These are phyloP conservation scores for Nyctereutes procyonoides DNA, from an alignment of 2,113 vertebrate species.

Conservation along the genomic window DNA sequence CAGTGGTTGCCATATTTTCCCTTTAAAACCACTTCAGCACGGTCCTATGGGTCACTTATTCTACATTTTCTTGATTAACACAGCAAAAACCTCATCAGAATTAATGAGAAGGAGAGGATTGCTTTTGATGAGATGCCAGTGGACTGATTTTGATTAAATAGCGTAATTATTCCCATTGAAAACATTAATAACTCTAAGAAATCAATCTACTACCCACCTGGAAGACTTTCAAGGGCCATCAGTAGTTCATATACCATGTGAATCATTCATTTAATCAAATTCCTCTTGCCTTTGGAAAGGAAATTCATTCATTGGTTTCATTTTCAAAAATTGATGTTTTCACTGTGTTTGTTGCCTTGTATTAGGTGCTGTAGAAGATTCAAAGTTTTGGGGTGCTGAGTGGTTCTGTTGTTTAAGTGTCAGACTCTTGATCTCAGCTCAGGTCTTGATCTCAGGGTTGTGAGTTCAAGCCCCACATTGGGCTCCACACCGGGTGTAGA, in stretches of 20 bases:
- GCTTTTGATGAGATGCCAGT: slow-evolving; percentile 61
- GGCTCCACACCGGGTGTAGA: neutral
- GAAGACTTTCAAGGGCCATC: slow-evolving; percentile 40
- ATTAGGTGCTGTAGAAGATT: neutral
- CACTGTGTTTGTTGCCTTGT: slow-evolving; percentile 39
- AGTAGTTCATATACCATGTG: slow-evolving; percentile 32
- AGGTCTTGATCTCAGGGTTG: neutral
- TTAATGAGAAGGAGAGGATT: slow-evolving; percentile 63
- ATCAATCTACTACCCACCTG: slow-evolving; percentile 34
- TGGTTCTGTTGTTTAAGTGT: neutral
- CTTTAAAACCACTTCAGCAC: slow-evolving; percentile 50
- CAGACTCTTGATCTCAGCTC: neutral
- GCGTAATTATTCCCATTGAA: slow-evolving; percentile 63
- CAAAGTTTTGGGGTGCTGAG: neutral
- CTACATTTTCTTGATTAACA: slow-evolving; percentile 65
- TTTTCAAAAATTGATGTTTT: slow-evolving; percentile 24
- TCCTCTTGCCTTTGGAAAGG: slow-evolving; percentile 49
- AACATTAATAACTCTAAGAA: slow-evolving; percentile 55
- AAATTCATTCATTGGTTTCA: slow-evolving; percentile 50
- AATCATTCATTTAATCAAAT: slow-evolving; percentile 2
- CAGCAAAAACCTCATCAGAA: slow-evolving; percentile 55
- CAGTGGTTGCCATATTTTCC: slow-evolving; percentile 38
- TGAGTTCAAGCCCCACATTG: neutral
- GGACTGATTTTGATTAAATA: slow-evolving; percentile 63
- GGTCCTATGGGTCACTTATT: slow-evolving; percentile 54